phyloP scores from a whole-genome alignment of 2,113 vertebrate species.

The Oophaga pumilio region DNA sequence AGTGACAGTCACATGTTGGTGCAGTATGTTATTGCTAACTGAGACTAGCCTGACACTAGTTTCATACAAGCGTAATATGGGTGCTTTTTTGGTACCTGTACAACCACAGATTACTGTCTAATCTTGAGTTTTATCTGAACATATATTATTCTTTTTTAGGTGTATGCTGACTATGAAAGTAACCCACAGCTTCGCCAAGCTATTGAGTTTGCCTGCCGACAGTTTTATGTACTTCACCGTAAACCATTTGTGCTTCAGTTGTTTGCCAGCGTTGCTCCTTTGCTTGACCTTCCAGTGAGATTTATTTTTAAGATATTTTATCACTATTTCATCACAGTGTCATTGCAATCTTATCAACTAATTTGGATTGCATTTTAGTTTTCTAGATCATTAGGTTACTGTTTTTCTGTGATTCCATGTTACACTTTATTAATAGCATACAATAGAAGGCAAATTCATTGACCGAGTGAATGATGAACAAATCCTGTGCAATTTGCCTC shows the following conservation, averaged over 20 bases:
- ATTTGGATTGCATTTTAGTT: background rate
- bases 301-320: background rate
- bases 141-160: conserved; percentile 69
- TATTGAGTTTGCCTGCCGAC: conserved; percentile 93
- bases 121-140: background rate
- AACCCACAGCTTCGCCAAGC: conserved; percentile 90
- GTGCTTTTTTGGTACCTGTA: too few species aligned
- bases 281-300: conserved; percentile 93
- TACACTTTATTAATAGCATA: background rate
- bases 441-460: background rate
- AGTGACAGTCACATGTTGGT: too few species aligned
- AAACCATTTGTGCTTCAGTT: conserved; percentile 96
- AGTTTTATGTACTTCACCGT: conserved; percentile 97
- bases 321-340: background rate
- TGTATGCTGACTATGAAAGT: conserved; percentile 95
- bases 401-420: background rate
- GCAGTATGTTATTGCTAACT: too few species aligned
- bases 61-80: too few species aligned
- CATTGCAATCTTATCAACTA: too few species aligned
- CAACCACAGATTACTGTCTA: too few species aligned
- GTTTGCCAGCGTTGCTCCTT: conserved; percentile 94
- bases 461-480: background rate
- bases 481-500: too few species aligned
- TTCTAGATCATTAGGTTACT: background rate
- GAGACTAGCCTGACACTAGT: too few species aligned